These are phyloP conservation scores for Actenoides lindsayi DNA, from an alignment of 2,113 vertebrate genomes.

Conservation along the genomic window DNA sequence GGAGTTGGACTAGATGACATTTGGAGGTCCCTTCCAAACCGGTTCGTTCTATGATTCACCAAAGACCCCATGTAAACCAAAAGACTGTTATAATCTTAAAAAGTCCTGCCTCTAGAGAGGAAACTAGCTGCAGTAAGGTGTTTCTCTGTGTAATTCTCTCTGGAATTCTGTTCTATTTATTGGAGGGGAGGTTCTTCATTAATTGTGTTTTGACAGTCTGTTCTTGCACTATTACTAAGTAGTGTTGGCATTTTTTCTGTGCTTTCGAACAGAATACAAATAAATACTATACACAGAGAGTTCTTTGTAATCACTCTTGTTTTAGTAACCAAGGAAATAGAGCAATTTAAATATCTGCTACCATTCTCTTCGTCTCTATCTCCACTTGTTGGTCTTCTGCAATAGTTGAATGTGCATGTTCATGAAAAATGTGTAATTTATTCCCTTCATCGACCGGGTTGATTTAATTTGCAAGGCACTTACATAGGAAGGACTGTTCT, in stretches of 20 bases:
- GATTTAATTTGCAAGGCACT: conserved; percentile 65
- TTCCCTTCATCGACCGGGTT: conserved; percentile 4
- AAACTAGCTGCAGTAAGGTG: background rate
- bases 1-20: too few species aligned
- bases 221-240: conserved; percentile 13
- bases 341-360: conserved; percentile 39
- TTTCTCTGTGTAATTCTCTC: background rate
- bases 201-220: background rate
- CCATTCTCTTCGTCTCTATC: conserved; percentile 11
- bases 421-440: conserved; percentile 5
- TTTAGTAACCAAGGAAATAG: conserved; percentile 49
- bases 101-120: background rate
- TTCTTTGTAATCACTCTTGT: conserved; percentile 11
- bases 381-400: conserved; percentile 28
- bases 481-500: conserved; percentile 37
- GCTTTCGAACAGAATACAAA: background rate
- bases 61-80: background rate
- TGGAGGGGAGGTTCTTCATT: background rate
- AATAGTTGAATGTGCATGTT: conserved; percentile 71
- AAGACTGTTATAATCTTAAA: background rate
- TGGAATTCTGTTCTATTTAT: background rate
- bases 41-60: background rate
- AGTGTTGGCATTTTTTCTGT: background rate
- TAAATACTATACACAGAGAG: background rate
- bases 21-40: too few species aligned